Evolutionary conservation across 2,888 invertebrate genomes (phyloP).

Genomic region (Dolomedes plantarius): DNA sequence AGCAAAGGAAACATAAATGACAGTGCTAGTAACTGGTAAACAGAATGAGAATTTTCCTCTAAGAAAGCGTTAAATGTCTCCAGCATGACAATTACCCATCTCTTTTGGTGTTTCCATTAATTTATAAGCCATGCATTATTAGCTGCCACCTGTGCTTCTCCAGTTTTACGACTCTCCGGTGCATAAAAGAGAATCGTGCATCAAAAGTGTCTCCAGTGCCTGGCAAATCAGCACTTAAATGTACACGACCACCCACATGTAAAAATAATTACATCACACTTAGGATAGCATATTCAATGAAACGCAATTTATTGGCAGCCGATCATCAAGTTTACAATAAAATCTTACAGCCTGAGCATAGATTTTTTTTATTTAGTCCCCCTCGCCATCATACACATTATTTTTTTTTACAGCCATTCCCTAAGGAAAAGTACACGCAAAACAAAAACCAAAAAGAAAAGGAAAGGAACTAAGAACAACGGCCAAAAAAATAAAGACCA

Average conservation of each 20-base stretch:
- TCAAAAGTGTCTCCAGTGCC: neutral
- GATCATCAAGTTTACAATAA: neutral
- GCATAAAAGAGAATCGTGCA: neutral
- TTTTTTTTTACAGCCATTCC: neutral
- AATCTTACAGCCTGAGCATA: too few species aligned
- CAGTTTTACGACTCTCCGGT: neutral
- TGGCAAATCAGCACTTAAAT: neutral
- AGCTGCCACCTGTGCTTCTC: neutral
- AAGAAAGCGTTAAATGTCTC: too few species aligned
- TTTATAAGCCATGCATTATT: too few species aligned
- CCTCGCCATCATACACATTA: neutral
- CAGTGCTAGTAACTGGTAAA: too few species aligned
- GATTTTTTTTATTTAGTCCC: neutral
- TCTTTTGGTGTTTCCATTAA: too few species aligned
- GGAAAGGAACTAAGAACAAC: slow-evolving; percentile 22
- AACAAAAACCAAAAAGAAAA: too few species aligned
- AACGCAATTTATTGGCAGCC: neutral
- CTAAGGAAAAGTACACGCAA: neutral
- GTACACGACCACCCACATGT: neutral
- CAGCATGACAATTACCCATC: too few species aligned
- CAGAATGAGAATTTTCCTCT: too few species aligned
- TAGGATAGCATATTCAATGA: neutral
- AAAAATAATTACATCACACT: neutral
- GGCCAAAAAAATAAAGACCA: neutral
- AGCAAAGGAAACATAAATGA: too few species aligned